These are phyloP conservation scores for Styela plicata DNA, from an alignment of 23 tunicate genomes.

Conservation along the genomic window DNA sequence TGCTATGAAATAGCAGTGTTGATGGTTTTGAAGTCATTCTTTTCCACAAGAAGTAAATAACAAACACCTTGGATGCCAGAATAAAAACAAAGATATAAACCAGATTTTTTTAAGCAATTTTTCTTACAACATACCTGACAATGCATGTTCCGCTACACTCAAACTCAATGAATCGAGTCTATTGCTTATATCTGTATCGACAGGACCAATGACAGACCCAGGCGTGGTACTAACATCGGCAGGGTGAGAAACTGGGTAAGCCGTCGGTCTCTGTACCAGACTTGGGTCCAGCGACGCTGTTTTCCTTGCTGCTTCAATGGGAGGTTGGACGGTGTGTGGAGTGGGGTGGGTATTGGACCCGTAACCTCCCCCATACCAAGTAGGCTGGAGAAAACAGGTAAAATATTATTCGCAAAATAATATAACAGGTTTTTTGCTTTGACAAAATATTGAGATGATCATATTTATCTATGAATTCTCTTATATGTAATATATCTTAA, in stretches of 20 bases:
- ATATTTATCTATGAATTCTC: too few species aligned
- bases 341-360: conserved; percentile 22
- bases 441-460: too few species aligned
- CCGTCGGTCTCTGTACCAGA: conserved; percentile 54
- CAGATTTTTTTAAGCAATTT: neutral
- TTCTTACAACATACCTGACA: conserved; percentile 46
- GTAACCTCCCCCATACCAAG: conserved; percentile 38
- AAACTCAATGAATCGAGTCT: conserved; percentile 62
- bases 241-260: neutral
- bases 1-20: too few species aligned
- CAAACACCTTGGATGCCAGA: too few species aligned
- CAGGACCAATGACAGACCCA: neutral
- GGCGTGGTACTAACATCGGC: neutral
- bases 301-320: conserved; percentile 54
- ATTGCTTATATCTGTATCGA: conserved; percentile 48
- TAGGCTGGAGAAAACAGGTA: conserved; percentile 28
- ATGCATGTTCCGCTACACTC: conserved; percentile 90
- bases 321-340: conserved; percentile 29
- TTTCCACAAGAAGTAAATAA: too few species aligned
- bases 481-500: too few species aligned
- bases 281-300: conserved; percentile 84
- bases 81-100: neutral
- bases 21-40: too few species aligned
- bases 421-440: too few species aligned
- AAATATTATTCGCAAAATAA: too few species aligned